Evolutionary conservation across 2,888 invertebrate species (phyloP), one percentile per base, ranked within the genome.

Genomic region (Acronicta aceris): DNA sequence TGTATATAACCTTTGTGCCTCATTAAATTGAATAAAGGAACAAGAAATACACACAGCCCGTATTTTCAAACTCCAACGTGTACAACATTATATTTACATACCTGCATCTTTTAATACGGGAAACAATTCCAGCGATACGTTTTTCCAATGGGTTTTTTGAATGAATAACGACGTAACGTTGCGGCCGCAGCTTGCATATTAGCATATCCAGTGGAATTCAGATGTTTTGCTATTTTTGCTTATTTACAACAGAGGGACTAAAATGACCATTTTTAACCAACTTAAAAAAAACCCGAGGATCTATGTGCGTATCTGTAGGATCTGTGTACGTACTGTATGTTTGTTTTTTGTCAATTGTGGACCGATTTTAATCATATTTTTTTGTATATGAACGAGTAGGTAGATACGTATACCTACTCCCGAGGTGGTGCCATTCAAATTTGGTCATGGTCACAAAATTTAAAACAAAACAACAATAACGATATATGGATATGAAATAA

Each of bases 121-220:
- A 47, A 55, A 70, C 71, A 66, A 74, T 81, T 74, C 54, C 45
- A 43, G 56, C 69, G 69, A 72, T 73, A 63, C 67, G 71, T 75
- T 79, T 71, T 65, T 56, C 66, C 63, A 65, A 76, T 69, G 71
- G 65, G 71, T 79, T 81, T 27, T 83, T 79, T 78, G 75, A 83
- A 84, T 78, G 80, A 80, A 83, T 79, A 81, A 81, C 68, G 72
- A 63, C 63, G 59, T 56, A 59, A 49, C 53, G 54, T 48, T 55
- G 56, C 67, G 55, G 75, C 57, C 67, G 30, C 79, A 72, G 80
- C 74, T 74, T 78, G 79, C 43, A 51, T 57, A 78, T 79, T 80
- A 78, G 60, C 76, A 76, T 78, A 61, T 36, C 53, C 54, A 36
- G 59, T 53, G 53, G 50, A n/a, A 62, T 54, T 49, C 46, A n/a